Conservation (phyloP, 2,888 invertebrate species). For the Zonitis immaculata region DNA sequence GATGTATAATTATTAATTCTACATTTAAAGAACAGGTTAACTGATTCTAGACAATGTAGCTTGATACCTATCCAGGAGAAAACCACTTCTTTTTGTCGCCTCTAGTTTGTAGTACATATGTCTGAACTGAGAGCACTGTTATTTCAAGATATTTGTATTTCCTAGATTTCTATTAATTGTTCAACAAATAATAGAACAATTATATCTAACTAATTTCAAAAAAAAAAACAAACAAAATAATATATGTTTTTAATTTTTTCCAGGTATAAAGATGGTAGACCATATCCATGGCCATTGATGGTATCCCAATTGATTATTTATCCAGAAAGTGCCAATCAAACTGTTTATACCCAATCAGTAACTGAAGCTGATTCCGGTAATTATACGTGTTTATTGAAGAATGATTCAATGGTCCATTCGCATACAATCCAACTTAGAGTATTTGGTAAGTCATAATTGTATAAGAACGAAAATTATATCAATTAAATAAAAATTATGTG, state of each 20-base stretch:
- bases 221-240: too few relatives aligned
- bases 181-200: too few relatives aligned
- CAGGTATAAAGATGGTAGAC: conserved; percentile 72
- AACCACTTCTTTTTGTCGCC: conserved; percentile 21
- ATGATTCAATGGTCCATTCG: conserved; percentile 62
- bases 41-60: conserved; percentile 23
- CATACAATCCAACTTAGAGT: conserved; percentile 64
- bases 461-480: too few relatives aligned
- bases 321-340: conserved; percentile 75
- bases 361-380: conserved; percentile 64
- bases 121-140: conserved; percentile 18
- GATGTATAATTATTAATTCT: too few relatives aligned
- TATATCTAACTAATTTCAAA: too few relatives aligned
- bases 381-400: conserved; percentile 68
- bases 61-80: conserved; percentile 21
- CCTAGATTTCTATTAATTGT: background rate
- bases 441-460: conserved; percentile 57
- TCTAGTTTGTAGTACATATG: conserved; percentile 27
- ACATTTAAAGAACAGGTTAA: conserved; percentile 19
- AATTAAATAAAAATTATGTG: background rate
- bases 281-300: conserved; percentile 71
- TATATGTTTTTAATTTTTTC: too few relatives aligned
- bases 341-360: conserved; percentile 64
- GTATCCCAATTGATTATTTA: conserved; percentile 69
- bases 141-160: conserved; percentile 9